Evolutionary conservation across 2,888 invertebrate genomes (phyloP), one percentile per base, ranked within the genome.

Genomic region (Cantharis rustica): DNA sequence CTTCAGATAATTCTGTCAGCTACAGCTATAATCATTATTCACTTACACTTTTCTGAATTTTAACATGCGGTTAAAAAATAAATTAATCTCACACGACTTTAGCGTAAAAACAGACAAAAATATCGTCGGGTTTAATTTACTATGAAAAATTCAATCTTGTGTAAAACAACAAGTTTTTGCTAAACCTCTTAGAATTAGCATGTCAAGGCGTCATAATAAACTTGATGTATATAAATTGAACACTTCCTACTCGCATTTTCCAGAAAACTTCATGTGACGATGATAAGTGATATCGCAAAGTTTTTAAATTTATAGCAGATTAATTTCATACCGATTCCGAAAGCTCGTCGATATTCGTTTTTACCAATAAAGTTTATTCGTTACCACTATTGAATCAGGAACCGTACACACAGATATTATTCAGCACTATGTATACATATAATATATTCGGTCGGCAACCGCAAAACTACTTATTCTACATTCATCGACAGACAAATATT

Each of bases 1-100:
- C 74, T 69, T 74, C 64, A 69, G 74, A 74, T 74, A 74, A 62
- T 69, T 27, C 74, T 74, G 74, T 69, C 62, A 23, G 47, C 15
- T 69, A 70, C 74, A 74, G 73, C 73, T 61, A 73, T 73, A 73
- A 73, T 74, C 74, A 70, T 74, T 70, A 74, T 47, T 74, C 74
- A 74, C 69, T 73, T 69, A 74, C 74, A 74, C 69, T 74, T 74
- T 74, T 66, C 69, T 69, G 64, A 62, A 74, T 69, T 74, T 70
- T 69, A 73, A 69, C 68, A 61, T 62, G 73, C 20, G 61, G 69
- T 69, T 16, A 69, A 73, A 69, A 61, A 66, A 66, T 66, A 66
- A 68, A 61, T 73, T 73, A 68, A 69, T 73, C 61, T 68, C 71
- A 15, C 68, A 73, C 31, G 61, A 62, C 20, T 61, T 73, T 73